A percentile compares a stretch with the other conserved stretches of the same genome.
These are phyloP conservation scores for Polypedilum vanderplanki DNA, from an alignment of 1,140 invertebrate genomes.

Conservation along the genomic window DNA sequence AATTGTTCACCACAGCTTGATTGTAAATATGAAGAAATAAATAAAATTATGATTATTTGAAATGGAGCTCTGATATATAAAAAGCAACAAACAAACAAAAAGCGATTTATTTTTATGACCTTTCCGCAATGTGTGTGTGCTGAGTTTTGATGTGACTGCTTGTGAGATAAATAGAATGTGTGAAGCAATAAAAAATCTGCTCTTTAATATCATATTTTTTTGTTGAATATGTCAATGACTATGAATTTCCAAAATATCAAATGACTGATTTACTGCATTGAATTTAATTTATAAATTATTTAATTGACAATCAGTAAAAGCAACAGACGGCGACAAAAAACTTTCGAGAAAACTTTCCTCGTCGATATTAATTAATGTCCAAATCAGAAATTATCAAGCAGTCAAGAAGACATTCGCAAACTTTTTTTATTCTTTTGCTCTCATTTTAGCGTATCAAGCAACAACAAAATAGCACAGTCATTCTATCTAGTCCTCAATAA, in stretches of 20 bases:
- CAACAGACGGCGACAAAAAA: neutral
- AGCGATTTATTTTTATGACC: conserved; percentile 26
- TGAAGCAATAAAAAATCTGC: neutral
- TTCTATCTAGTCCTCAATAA: too few species aligned
- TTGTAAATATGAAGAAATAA: neutral
- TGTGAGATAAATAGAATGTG: conserved; percentile 1
- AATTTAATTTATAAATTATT: too few species aligned
- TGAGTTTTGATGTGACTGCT: neutral
- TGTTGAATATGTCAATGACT: too few species aligned
- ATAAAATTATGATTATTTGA: conserved; percentile 26
- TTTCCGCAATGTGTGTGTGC: neutral
- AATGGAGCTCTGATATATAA: conserved; percentile 23
- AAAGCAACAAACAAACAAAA: conserved; percentile 8
- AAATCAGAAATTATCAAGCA: neutral
- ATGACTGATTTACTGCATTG: too few species aligned
- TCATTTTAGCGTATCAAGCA: too few species aligned
- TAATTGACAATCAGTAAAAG: too few species aligned
- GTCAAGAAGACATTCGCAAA: too few species aligned
- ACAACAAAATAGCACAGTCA: too few species aligned
- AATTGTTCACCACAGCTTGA: too few species aligned
- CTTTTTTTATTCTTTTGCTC: too few species aligned
- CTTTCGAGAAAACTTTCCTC: neutral
- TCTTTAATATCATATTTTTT: neutral
- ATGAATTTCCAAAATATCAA: too few species aligned
- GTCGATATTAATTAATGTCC: conserved; percentile 11